These are phyloP conservation scores for Bothrops jararaca DNA, from an alignment of 2,113 vertebrate species.

Conservation along the genomic window DNA sequence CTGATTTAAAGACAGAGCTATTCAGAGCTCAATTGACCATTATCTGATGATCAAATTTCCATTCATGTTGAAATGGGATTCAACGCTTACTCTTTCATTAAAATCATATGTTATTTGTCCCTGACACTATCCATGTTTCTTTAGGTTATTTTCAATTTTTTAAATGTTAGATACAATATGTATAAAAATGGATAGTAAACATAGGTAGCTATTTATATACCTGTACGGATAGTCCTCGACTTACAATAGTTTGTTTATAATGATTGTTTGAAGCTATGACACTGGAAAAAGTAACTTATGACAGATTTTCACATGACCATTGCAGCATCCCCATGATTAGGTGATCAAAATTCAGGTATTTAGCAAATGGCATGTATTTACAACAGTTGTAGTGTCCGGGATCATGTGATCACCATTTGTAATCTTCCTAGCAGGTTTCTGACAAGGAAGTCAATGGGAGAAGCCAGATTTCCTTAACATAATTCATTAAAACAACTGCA, in stretches of 20 bases:
- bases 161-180: background rate
- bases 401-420: background rate
- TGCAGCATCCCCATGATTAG: too few relatives aligned
- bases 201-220: too few relatives aligned
- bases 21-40: constrained; percentile 20
- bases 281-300: too few relatives aligned
- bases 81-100: background rate
- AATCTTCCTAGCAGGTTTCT: background rate
- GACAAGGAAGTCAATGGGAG: background rate
- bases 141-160: background rate
- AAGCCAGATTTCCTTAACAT: too few relatives aligned
- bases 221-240: too few relatives aligned
- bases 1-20: constrained; percentile 9
- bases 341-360: background rate
- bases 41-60: background rate
- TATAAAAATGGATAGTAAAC: too few relatives aligned
- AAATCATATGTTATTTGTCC: background rate
- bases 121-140: background rate
- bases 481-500: too few relatives aligned
- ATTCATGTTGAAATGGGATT: constrained; percentile 8
- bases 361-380: background rate
- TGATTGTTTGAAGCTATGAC: too few relatives aligned
- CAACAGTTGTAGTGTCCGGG: background rate
- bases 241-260: too few relatives aligned
- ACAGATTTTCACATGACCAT: too few relatives aligned